Base-by-base conservation (phyloP, 2,888 invertebrate genomes). In the Epinotia demarniana region DNA sequence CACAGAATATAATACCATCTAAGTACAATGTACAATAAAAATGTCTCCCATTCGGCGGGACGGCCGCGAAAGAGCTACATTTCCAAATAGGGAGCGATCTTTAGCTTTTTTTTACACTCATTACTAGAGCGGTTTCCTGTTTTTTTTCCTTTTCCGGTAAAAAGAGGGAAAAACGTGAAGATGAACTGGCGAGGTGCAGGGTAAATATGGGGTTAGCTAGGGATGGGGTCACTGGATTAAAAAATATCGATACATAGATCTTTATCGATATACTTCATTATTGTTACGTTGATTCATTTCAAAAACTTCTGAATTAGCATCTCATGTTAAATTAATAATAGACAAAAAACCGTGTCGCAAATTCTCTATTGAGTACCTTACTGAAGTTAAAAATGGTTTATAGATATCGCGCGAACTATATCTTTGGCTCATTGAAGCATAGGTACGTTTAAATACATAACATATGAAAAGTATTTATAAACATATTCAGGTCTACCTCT, bases 151-250 rank as follows among this genome's bases (percentile, higher is more conserved):
- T 92, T 92, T 90, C 90, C 91, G 89, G 88, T 90, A 89, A 91
- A 92, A 91, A 75, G 72, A 75, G 89, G 91, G 90, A 90, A 90
- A 93, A 93, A 93, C 92, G 93, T 92, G 91, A 92, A 93, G 93
- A 94, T 93, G 92, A 93, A 93, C 93, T 90, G 92, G 89, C 90
- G 92, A 91, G 93, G 91, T 91, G 90, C 93, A 90, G 92, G 89
- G 93, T 92, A 93, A 93, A 93, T 94, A 93, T 91, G 91, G 86
- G 89, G 87, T 87, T 86, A 85, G 77, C 53, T 88, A 92, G 90
- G 77, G 90, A 76, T 83, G 89, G 76, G 53, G 63, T 13, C 0
- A 49, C 19, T 27, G 62, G 19, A 70, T 69, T 61, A 69, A 64
- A 6, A 53, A 23, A 11, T 73, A 75, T 75, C 55, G 64, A 70